Conservation (phyloP, 1,140 invertebrate genomes). For the Micrasema longulum region DNA sequence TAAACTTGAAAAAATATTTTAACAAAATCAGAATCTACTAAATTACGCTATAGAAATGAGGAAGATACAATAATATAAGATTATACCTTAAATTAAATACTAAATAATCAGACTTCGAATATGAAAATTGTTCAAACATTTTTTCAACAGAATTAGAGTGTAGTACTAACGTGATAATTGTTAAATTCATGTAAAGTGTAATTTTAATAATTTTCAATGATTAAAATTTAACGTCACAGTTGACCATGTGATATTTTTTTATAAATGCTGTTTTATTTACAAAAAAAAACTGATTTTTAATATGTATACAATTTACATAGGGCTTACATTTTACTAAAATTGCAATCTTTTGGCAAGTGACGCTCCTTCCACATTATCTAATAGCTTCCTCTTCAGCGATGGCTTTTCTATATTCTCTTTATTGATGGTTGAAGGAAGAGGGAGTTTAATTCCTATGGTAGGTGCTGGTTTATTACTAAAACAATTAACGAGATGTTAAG, state of each 20-base stretch:
- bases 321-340: constrained; percentile 66
- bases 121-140: background rate
- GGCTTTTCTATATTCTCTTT: constrained; percentile 73
- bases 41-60: too few relatives aligned
- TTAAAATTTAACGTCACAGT: constrained; percentile 53
- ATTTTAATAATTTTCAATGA: constrained; percentile 40
- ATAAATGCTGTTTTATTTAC: constrained; percentile 44
- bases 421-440: constrained; percentile 76
- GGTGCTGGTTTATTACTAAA: constrained; percentile 90
- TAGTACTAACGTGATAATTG: constrained; percentile 24
- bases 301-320: too few relatives aligned
- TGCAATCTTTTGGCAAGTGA: constrained; percentile 75
- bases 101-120: background rate
- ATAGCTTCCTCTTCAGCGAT: constrained; percentile 80
- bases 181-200: constrained; percentile 22
- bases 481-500: constrained; percentile 58
- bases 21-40: too few relatives aligned
- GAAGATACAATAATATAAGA: constrained; percentile 6
- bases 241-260: constrained; percentile 55
- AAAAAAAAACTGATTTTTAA: background rate
- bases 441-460: constrained; percentile 82
- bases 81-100: background rate
- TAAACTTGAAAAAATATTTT: too few relatives aligned
- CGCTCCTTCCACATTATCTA: constrained; percentile 77
- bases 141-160: constrained; percentile 12